A percentile compares a stretch with the other conserved stretches of the same genome.
Conservation (phyloP, 2,797 vertebrate species). For the Alcedo atthis region DNA sequence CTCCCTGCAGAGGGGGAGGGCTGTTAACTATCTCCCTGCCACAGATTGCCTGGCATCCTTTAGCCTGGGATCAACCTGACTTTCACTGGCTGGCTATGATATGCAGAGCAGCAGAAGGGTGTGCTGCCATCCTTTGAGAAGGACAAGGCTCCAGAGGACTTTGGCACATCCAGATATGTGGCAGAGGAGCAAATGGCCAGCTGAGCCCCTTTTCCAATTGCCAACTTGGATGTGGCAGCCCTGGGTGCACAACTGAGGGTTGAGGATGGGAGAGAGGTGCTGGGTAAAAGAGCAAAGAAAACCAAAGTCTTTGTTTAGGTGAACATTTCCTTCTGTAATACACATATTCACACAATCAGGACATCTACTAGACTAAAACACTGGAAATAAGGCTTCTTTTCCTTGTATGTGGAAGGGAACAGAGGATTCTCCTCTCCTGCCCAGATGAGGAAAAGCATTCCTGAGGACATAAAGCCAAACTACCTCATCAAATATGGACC, state of each 20-base stretch:
- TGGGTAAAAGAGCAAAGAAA: background rate
- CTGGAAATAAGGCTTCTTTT: background rate
- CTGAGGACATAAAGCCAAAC: background rate
- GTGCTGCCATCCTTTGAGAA: background rate
- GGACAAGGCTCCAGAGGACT: background rate
- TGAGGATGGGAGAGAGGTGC: background rate
- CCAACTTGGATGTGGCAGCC: background rate
- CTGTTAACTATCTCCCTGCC: conserved; percentile 61
- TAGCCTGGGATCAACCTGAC: background rate
- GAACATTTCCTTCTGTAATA: background rate
- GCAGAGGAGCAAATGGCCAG: background rate
- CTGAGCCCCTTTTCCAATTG: background rate
- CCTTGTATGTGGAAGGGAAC: background rate
- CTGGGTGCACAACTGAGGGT: background rate
- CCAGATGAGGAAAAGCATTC: background rate
- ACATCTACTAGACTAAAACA: background rate
- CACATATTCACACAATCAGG: accelerated
- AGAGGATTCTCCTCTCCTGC: background rate
- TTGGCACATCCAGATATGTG: accelerated
- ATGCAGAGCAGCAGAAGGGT: accelerated
- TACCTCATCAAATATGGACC: background rate
- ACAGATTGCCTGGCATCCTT: background rate
- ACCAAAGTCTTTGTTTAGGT: background rate
- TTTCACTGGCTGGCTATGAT: background rate
- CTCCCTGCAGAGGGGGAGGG: background rate